Evolutionary conservation across 1,140 invertebrate genomes (phyloP).

Genomic region (Zelostemma sp.): DNA sequence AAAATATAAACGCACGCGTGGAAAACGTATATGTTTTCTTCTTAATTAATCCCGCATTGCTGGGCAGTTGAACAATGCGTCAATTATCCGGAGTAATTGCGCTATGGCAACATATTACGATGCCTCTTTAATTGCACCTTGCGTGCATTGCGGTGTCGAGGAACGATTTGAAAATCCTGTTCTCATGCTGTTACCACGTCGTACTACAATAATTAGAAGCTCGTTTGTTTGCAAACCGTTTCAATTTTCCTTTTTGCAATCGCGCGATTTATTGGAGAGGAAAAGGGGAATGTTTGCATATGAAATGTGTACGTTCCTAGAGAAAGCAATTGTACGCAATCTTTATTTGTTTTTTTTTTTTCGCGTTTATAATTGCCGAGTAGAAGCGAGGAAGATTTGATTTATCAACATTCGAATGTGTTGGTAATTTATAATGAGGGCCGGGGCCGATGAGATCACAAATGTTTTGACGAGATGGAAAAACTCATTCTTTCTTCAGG

Average conservation of each 20-base stretch:
- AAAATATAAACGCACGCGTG: slow-evolving; percentile 3
- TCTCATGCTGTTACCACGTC: slow-evolving; percentile 23
- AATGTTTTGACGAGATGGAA: slow-evolving; percentile 14
- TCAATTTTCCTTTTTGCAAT: not conserved
- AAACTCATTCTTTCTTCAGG: slow-evolving; percentile 12
- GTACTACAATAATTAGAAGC: slow-evolving; percentile 23
- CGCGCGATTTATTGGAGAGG: no score
- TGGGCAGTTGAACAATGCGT: slow-evolving; percentile 22
- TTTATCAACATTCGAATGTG: slow-evolving; percentile 13
- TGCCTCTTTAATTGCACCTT: slow-evolving; percentile 26
- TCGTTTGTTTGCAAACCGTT: slow-evolving; percentile 29
- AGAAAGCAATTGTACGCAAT: no score
- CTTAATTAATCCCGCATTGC: slow-evolving; percentile 27
- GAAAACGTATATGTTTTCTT: slow-evolving; percentile 22
- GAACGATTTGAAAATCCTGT: slow-evolving; percentile 28
- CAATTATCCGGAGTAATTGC: slow-evolving; percentile 36
- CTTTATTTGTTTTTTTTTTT: not conserved
- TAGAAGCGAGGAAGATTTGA: slow-evolving; percentile 8
- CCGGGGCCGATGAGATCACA: slow-evolving; percentile 7
- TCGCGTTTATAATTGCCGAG: not conserved
- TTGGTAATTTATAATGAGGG: slow-evolving; percentile 15
- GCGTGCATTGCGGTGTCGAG: slow-evolving; percentile 20
- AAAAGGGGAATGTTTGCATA: not conserved
- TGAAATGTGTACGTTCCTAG: no score
- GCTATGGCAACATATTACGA: slow-evolving; percentile 19